Percentiles rank a stretch among this genome's conserved stretches.
Conservation (phyloP, 2,888 invertebrate species). For the Eupeodes latifasciatus region DNA sequence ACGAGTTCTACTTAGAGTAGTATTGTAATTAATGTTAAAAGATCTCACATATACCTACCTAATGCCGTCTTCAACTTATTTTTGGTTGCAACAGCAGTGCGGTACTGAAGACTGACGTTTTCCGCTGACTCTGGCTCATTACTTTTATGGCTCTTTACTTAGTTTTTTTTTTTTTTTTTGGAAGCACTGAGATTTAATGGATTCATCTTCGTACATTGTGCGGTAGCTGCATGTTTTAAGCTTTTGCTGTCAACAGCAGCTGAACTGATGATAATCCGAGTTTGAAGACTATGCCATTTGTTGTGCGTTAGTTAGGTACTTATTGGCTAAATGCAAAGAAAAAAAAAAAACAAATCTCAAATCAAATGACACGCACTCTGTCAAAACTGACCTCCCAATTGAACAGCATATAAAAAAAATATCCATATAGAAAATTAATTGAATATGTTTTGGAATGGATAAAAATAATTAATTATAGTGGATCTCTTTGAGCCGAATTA, state of each 20-base stretch:
- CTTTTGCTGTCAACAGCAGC: conserved; percentile 43
- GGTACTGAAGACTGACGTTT: conserved; percentile 20
- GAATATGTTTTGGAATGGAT: no score
- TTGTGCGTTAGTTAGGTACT: background rate
- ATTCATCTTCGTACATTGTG: background rate
- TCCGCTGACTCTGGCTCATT: conserved; percentile 4
- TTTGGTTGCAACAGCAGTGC: conserved; percentile 31
- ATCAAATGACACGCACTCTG: conserved; percentile 30
- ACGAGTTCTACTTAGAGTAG: conserved; percentile 36
- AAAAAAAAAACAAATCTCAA: background rate
- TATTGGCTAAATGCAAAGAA: conserved; percentile 1
- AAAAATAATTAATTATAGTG: no score
- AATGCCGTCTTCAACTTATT: background rate
- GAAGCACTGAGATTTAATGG: conserved; percentile 15
- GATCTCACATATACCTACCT: background rate
- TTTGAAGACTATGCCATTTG: conserved; percentile 1
- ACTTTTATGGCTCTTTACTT: background rate
- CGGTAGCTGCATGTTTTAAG: conserved; percentile 14
- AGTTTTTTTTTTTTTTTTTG: background rate
- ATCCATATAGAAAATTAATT: background rate
- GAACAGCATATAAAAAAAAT: background rate
- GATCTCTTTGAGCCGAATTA: no score
- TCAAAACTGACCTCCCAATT: background rate
- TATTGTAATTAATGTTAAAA: conserved; percentile 22
- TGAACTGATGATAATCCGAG: conserved; percentile 22